These are phyloP conservation scores for Neuroterus valhalla DNA, from an alignment of 1,140 invertebrate genomes.

Conservation along the genomic window DNA sequence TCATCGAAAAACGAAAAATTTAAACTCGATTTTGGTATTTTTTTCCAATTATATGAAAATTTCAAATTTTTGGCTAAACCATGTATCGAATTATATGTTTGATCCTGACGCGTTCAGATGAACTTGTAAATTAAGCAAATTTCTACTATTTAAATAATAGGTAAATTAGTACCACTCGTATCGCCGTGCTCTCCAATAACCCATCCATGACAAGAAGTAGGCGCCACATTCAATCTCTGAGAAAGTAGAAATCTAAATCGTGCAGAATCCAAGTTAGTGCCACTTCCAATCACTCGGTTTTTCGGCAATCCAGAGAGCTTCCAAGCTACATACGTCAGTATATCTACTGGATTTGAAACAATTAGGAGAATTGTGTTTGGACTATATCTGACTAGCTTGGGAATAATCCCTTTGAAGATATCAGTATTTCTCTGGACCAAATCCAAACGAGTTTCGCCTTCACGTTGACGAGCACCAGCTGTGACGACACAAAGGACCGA, in stretches of 20 bases:
- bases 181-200: conserved; percentile 93
- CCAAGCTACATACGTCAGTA: conserved; percentile 95
- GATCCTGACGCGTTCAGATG: no score
- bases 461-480: conserved; percentile 90
- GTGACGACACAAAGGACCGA: conserved; percentile 91
- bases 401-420: conserved; percentile 90
- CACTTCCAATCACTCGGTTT: conserved; percentile 91
- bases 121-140: no score
- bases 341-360: conserved; percentile 94
- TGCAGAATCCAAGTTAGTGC: conserved; percentile 93
- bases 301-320: conserved; percentile 91
- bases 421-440: conserved; percentile 93
- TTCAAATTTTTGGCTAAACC: no score
- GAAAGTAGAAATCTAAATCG: conserved; percentile 92
- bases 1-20: no score
- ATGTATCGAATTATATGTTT: no score
- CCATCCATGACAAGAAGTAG: conserved; percentile 90
- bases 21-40: no score
- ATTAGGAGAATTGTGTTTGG: conserved; percentile 91
- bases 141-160: conserved; percentile 28
- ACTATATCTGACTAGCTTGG: conserved; percentile 87
- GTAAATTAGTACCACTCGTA: conserved; percentile 78
- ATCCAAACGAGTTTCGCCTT: conserved; percentile 88
- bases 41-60: no score
- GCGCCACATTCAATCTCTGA: conserved; percentile 85